A percentile compares a stretch with the other conserved stretches of the same genome.
phyloP scores from a whole-genome alignment of 64 coral and sea anemone genomes.

The Acropora yongei region DNA sequence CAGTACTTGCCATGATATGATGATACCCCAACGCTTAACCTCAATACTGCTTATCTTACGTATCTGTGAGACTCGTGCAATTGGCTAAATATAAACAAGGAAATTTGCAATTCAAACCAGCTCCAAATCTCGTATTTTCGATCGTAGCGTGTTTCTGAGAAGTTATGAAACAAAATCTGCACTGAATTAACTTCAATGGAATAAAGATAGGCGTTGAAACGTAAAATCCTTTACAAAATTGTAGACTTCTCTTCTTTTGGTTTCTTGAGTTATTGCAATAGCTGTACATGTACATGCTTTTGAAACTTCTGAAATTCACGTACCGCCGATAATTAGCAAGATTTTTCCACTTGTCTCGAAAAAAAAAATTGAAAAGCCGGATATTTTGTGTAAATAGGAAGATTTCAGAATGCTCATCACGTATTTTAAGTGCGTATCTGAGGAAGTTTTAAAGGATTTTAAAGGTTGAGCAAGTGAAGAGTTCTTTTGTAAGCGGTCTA shows the following conservation, averaged over 20 bases:
- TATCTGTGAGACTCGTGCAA: background rate
- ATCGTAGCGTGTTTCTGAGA: background rate
- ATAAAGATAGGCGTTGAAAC: background rate
- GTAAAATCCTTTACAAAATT: slow-evolving; percentile 19
- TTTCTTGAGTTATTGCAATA: background rate
- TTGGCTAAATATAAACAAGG: background rate
- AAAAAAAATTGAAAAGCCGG: background rate
- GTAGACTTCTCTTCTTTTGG: background rate
- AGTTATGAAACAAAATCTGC: background rate
- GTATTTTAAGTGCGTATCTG: background rate
- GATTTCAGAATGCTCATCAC: background rate
- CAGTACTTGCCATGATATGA: too few relatives aligned
- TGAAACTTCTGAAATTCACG: background rate
- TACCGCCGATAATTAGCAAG: background rate
- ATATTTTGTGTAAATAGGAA: background rate
- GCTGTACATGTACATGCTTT: background rate
- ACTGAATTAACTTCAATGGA: background rate
- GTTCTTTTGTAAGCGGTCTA: too few relatives aligned
- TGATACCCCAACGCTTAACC: too few relatives aligned
- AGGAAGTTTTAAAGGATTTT: too few relatives aligned
- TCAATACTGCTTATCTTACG: background rate
- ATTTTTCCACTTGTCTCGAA: background rate
- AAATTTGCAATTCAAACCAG: slow-evolving; percentile 44
- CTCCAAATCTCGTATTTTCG: background rate
- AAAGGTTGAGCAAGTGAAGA: too few relatives aligned